These are phyloP conservation scores for Brachirus orientalis DNA, from an alignment of 2,113 vertebrate species.

Conservation along the genomic window DNA sequence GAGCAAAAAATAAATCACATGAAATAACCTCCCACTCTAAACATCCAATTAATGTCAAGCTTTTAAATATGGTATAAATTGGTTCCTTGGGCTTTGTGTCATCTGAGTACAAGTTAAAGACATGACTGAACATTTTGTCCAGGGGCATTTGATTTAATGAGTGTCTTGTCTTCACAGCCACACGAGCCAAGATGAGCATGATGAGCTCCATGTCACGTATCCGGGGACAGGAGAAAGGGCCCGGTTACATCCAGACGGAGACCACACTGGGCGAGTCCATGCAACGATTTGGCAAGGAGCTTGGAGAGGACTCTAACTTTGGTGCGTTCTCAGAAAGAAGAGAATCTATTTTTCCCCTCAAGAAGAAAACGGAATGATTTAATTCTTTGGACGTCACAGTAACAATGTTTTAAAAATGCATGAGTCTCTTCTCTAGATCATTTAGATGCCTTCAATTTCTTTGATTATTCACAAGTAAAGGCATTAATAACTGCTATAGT, in stretches of 20 bases:
- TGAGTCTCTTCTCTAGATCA: conserved; percentile 29
- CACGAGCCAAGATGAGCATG: conserved; percentile 99
- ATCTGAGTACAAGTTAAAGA: background rate
- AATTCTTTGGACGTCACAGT: too few species aligned
- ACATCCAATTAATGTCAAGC: too few species aligned
- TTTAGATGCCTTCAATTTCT: conserved; percentile 4
- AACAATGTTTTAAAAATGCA: too few species aligned
- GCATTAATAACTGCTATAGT: background rate
- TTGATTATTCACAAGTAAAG: conserved; percentile 28
- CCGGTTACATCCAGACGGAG: conserved; percentile 96
- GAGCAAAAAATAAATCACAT: too few species aligned
- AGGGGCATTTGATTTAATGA: background rate
- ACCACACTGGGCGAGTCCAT: conserved; percentile 92
- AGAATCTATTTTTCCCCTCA: background rate
- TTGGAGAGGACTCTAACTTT: conserved; percentile 96
- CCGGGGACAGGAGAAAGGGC: conserved; percentile 95
- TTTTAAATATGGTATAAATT: too few species aligned
- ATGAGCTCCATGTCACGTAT: conserved; percentile 99
- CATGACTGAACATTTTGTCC: background rate
- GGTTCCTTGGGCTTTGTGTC: too few species aligned
- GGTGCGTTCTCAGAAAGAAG: conserved; percentile 81
- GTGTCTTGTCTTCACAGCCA: conserved; percentile 80
- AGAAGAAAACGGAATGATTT: too few species aligned
- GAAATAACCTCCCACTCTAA: too few species aligned
- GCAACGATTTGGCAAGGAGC: conserved; percentile 94